phyloP scores from a whole-genome alignment of 1,140 invertebrate genomes.

The Pemphigus obesinymphae region DNA sequence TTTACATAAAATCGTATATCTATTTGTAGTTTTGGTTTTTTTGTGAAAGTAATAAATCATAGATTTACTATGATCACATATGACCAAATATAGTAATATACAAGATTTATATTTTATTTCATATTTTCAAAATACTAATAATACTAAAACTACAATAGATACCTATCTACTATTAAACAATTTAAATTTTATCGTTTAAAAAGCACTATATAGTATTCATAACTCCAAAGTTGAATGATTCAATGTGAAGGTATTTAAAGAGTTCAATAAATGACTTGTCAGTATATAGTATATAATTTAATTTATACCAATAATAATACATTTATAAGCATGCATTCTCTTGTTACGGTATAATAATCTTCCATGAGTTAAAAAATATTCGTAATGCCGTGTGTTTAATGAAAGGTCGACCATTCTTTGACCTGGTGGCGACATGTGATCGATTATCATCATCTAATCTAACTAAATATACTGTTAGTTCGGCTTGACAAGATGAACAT shows the following conservation, averaged over 20 bases:
- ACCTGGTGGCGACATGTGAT: constrained; percentile 29
- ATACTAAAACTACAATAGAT: too few relatives aligned
- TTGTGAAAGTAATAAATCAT: too few relatives aligned
- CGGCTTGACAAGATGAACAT: background rate
- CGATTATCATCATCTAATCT: background rate
- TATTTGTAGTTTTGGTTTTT: too few relatives aligned
- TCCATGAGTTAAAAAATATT: background rate
- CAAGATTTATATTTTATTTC: too few relatives aligned
- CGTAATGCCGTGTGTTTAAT: background rate
- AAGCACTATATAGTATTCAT: too few relatives aligned
- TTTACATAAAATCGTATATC: too few relatives aligned
- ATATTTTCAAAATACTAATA: too few relatives aligned
- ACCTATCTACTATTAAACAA: too few relatives aligned
- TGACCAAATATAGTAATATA: too few relatives aligned
- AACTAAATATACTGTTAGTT: background rate
- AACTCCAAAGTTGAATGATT: too few relatives aligned
- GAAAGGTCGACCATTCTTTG: constrained; percentile 15
- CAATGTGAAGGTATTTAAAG: background rate
- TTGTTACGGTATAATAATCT: background rate
- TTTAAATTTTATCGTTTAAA: too few relatives aligned
- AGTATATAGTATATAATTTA: background rate
- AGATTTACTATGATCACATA: too few relatives aligned
- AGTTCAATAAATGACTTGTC: background rate
- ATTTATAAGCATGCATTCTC: background rate
- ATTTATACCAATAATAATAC: background rate